Conservation (phyloP, 2,113 vertebrate genomes). For the Helogale parvula region DNA sequence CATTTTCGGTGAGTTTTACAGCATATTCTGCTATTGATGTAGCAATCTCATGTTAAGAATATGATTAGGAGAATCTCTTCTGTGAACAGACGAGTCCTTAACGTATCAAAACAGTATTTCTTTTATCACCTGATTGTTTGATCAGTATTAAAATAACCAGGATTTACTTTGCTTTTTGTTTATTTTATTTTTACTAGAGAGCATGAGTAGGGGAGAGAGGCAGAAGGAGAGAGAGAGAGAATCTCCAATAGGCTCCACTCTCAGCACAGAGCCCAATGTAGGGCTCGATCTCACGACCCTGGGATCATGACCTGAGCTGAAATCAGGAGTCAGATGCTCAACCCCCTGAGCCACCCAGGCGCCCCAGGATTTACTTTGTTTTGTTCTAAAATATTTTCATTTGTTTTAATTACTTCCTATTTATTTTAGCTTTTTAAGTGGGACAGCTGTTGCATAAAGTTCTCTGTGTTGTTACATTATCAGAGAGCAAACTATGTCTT, state of each 20-base stretch:
- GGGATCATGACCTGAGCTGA: too few relatives aligned
- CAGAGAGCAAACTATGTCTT: neutral
- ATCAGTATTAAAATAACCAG: constrained; percentile 40
- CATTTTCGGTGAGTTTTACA: neutral
- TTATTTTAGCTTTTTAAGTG: constrained; percentile 20
- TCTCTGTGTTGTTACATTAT: neutral
- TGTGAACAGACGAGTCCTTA: neutral
- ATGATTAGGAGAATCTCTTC: neutral
- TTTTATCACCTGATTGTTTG: neutral
- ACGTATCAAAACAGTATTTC: neutral
- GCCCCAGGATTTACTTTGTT: constrained; percentile 1
- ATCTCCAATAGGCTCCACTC: too few relatives aligned
- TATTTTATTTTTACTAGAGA: too few relatives aligned
- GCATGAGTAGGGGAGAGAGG: too few relatives aligned
- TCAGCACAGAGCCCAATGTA: too few relatives aligned
- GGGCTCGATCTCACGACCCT: too few relatives aligned
- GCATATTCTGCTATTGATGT: neutral
- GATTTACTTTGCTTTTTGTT: constrained; percentile 29
- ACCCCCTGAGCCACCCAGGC: too few relatives aligned
- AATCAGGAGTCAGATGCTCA: too few relatives aligned
- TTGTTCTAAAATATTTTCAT: constrained; percentile 39
- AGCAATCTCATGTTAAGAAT: neutral
- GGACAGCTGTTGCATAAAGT: neutral
- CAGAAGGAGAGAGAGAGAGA: too few relatives aligned
- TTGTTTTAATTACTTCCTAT: neutral